Conservation (phyloP, 1,140 invertebrate genomes). For the Eupristina koningsbergeri region DNA sequence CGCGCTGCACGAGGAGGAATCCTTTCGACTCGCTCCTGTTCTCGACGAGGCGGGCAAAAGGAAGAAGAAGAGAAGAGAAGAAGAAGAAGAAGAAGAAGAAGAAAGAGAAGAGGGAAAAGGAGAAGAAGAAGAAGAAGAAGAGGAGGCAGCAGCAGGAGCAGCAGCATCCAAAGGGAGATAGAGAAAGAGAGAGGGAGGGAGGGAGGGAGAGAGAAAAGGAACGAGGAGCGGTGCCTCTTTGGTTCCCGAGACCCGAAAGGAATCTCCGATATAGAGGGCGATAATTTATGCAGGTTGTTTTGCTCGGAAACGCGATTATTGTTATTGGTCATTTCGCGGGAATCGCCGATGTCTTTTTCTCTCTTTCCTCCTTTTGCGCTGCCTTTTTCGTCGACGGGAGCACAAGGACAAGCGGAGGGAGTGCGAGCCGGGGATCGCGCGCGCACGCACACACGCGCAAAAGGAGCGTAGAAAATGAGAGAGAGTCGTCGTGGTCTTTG, state of each 20-base stretch:
- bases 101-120: conserved; percentile 19
- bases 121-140: neutral
- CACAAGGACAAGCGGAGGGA: neutral
- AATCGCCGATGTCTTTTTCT: neutral
- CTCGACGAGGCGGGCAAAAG: conserved; percentile 6
- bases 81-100: neutral
- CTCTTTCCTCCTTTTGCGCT: neutral
- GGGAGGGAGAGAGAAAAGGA: conserved; percentile 43
- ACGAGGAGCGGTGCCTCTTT: conserved; percentile 35
- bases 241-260: conserved; percentile 27
- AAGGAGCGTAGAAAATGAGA: conserved; percentile 49
- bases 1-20: conserved; percentile 37
- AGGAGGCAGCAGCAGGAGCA: conserved; percentile 21
- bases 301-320: conserved; percentile 50
- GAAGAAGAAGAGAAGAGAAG: neutral
- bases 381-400: conserved; percentile 4
- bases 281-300: conserved; percentile 51
- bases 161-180: conserved; percentile 40
- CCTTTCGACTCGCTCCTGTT: conserved; percentile 50
- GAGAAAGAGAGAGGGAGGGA: neutral
- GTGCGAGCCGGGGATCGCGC: conserved; percentile 25
- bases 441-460: conserved; percentile 38
- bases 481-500: conserved; percentile 35
- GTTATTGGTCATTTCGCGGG: conserved; percentile 49
- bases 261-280: conserved; percentile 41